Evolutionary conservation across 2,113 vertebrate genomes (phyloP), one percentile per base, ranked within the genome.

Genomic region (Bufo bufo): DNA sequence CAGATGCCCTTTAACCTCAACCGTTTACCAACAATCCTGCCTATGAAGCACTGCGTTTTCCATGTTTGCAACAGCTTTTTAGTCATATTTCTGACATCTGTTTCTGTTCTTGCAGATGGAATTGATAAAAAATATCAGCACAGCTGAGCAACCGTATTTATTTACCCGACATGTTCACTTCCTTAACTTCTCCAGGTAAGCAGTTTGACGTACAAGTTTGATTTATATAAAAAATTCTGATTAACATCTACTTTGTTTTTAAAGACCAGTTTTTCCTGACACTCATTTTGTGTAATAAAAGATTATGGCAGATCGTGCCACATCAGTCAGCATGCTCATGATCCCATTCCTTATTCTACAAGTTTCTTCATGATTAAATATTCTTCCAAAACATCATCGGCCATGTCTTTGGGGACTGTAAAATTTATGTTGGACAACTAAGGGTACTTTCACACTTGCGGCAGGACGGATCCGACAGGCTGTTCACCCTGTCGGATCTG

Each of bases 141-240:
- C 94, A 90, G 96, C 97, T 84, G 96, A 99, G 75, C 97, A 98
- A 91, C 98, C 98, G 45, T 99, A 97, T 96, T 96, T 99, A 93
- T 99, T 97, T 92, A 99, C 98, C 54, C 95, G 98, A 89, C 98
- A 99, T 19, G 97, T 99, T 94, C 98, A 99, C 94, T 99, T 98
- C 94, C 97, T 99, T 92, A 99, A 99, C 94, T 99, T 99, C 90
- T 97, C 96, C 94, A 98, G 98, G 98, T 99, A 95, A 95, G 94
- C 63, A 16, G 17, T 7, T 50, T 13, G 20, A 12, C 80, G 6
- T 65, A 49, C 45, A 2, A 82, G 58, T 65, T 50, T n/a, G 19
- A n/a, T 19, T 63, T 61, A 20, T 63, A 11, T 45, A 81, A 81
- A 63, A 11, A 59, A 20, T 1, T 17, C 8, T 74, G 19, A 47